A percentile compares a stretch with the other conserved stretches of the same genome.
Conservation (phyloP, 2,888 invertebrate genomes). For the Caenorhabditis sinica region DNA sequence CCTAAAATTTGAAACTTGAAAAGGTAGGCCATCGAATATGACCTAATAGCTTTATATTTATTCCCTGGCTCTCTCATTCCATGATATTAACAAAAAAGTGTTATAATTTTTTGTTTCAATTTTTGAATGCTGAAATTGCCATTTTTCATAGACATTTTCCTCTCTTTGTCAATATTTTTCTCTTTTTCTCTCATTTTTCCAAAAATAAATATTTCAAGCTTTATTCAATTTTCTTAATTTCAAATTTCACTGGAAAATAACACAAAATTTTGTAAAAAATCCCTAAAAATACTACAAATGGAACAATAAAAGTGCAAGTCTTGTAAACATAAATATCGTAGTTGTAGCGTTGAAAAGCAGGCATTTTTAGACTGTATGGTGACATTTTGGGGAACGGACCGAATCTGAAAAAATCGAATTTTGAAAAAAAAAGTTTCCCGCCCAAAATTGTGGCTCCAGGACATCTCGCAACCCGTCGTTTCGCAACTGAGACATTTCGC, state of each 20-base stretch:
- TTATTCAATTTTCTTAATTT: too few relatives aligned
- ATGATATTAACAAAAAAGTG: constrained; percentile 1
- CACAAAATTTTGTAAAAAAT: too few relatives aligned
- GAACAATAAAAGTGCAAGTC: neutral
- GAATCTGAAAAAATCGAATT: too few relatives aligned
- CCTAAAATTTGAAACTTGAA: neutral
- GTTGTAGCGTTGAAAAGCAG: constrained; percentile 23
- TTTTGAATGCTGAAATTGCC: constrained; percentile 58
- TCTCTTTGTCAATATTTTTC: neutral
- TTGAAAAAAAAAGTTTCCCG: too few relatives aligned
- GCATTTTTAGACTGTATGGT: constrained; percentile 49
- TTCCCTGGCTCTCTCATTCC: constrained; percentile 44
- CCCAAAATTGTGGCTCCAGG: too few relatives aligned
- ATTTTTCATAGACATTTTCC: constrained; percentile 52
- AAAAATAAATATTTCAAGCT: too few relatives aligned
- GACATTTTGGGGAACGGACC: constrained; percentile 49
- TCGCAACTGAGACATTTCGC: too few relatives aligned
- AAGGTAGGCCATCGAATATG: neutral
- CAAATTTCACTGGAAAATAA: too few relatives aligned
- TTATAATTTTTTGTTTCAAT: neutral
- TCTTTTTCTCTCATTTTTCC: too few relatives aligned
- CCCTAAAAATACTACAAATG: too few relatives aligned
- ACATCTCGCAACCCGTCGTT: too few relatives aligned
- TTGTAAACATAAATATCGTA: constrained; percentile 23
- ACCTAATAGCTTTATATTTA: neutral